Evolutionary conservation across 2,113 vertebrate species (phyloP).

Genomic region (Trichechus manatus): DNA sequence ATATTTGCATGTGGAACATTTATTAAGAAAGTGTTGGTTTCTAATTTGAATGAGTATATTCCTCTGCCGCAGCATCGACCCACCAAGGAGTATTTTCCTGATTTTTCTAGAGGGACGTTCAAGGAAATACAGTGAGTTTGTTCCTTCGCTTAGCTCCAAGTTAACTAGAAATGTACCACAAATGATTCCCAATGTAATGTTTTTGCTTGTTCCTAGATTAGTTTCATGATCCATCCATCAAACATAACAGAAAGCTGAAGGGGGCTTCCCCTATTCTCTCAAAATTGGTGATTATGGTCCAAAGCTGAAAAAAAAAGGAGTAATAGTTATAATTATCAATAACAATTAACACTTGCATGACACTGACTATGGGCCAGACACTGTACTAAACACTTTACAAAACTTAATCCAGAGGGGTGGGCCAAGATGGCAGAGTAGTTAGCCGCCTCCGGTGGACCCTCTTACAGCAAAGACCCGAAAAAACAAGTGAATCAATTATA

Average conservation of each 20-base stretch:
- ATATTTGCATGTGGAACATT: constrained; percentile 62
- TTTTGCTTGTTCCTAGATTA: constrained; percentile 7
- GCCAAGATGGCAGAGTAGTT: too few species aligned
- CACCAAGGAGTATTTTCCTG: constrained; percentile 33
- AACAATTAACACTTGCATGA: background rate
- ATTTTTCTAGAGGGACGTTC: constrained; percentile 25
- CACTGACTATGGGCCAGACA: constrained; percentile 11
- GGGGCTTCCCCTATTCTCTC: background rate
- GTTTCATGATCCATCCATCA: constrained; percentile 47
- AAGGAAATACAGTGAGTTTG: constrained; percentile 22
- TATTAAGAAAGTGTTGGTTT: constrained; percentile 41
- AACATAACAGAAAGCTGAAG: constrained; percentile 45
- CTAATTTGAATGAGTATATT: constrained; percentile 78
- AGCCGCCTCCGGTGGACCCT: too few species aligned
- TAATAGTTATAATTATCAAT: background rate
- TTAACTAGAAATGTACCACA: constrained; percentile 29
- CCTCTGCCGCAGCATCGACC: constrained; percentile 46
- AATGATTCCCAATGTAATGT: constrained; percentile 46
- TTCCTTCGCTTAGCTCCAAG: constrained; percentile 52
- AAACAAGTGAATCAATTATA: too few species aligned
- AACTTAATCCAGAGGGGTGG: background rate
- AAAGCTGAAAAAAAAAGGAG: background rate
- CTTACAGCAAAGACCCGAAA: too few species aligned
- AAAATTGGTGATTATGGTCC: background rate
- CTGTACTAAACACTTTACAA: background rate